Base-by-base conservation (phyloP, 2,797 vertebrate genomes). In the Gephyroberyx darwinii region DNA sequence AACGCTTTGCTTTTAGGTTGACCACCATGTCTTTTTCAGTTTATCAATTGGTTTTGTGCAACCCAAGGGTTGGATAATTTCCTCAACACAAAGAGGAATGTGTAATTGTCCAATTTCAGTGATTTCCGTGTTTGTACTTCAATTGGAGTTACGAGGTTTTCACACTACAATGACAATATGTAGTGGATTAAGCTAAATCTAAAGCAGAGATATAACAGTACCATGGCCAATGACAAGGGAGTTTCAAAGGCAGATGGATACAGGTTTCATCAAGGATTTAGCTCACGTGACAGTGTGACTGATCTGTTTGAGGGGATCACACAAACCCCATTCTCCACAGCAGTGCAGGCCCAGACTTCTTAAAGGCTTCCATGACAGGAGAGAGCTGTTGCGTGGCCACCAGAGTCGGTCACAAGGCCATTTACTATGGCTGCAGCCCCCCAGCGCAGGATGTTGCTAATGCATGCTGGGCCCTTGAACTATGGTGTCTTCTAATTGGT, bases 261-360 rank as follows among this genome's bases (percentile, higher is more conserved):
- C 20, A 22, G 26, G 13, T 41, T 39, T 13, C 37, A 2, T 12
- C 22, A 50, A 9, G 20, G 57, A 53, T 60, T 69, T 53, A 19
- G 39, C 53, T 20, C 35, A 48, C 22, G 1, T 12, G 2, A 19
- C 19, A 12, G 43, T 48, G 13, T 39, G 41, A 56, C 52, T 57
- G 41, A 48, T 63, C 50, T 63, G 26, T 55, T 37, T 20, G 59
- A 63, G 30, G 50, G 41, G 51, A 22, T 64, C 68, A 54, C 68
- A 55, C 48, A 54, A 71, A 62, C 17, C 5, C 48, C 33, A 17
- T 69, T 52, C 56, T 52, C 35, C 56, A 54, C 37, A 16, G 26
- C 8, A 26, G 37, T 50, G 13, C 22, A 55, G 20, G 37, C 14
- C 14, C 43, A 30, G 39, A 51, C 31, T 33, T 31, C 17, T 31